These are phyloP conservation scores for Hirtodrosophila trivittata DNA, from an alignment of 2,888 invertebrate species.

Conservation along the genomic window DNA sequence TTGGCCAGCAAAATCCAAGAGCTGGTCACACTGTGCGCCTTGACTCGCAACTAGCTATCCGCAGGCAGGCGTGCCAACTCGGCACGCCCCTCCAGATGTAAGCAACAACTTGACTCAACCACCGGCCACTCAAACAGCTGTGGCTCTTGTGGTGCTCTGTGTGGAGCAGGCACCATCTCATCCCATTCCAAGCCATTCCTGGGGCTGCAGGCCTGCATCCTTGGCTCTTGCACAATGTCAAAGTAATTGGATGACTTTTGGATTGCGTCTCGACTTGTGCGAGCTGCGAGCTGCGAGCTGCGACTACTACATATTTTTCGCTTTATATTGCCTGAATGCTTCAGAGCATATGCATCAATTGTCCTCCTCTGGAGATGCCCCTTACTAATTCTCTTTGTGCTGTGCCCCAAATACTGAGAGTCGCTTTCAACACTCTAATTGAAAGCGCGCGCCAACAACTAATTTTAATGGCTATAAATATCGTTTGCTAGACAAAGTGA, in stretches of 20 bases:
- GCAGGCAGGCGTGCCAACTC: conserved; percentile 66
- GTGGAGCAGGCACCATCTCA: too few species aligned
- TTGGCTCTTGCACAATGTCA: conserved; percentile 61
- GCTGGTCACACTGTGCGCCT: conserved; percentile 54
- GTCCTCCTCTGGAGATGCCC: too few species aligned
- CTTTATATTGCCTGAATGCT: conserved; percentile 55
- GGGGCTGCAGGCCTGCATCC: conserved; percentile 3
- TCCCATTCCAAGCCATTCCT: too few species aligned
- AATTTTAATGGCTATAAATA: conserved; percentile 61
- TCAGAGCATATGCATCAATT: conserved; percentile 68
- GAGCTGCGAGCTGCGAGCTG: too few species aligned
- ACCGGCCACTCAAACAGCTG: conserved; percentile 51
- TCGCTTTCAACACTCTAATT: conserved; percentile 49
- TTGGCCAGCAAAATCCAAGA: too few species aligned
- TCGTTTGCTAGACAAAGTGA: conserved; percentile 46
- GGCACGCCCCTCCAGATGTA: conserved; percentile 63
- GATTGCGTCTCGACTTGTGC: conserved; percentile 18
- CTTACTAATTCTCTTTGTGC: too few species aligned
- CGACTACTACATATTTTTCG: conserved; percentile 23
- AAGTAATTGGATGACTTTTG: conserved; percentile 76
- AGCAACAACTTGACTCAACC: conserved; percentile 29
- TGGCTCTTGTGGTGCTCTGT: not conserved
- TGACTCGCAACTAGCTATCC: conserved; percentile 70
- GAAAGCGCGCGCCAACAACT: conserved; percentile 53
- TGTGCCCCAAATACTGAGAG: too few species aligned